Evolutionary conservation across 2,888 invertebrate genomes (phyloP), one percentile per base, ranked within the genome.

Genomic region (Andrena minutula): DNA sequence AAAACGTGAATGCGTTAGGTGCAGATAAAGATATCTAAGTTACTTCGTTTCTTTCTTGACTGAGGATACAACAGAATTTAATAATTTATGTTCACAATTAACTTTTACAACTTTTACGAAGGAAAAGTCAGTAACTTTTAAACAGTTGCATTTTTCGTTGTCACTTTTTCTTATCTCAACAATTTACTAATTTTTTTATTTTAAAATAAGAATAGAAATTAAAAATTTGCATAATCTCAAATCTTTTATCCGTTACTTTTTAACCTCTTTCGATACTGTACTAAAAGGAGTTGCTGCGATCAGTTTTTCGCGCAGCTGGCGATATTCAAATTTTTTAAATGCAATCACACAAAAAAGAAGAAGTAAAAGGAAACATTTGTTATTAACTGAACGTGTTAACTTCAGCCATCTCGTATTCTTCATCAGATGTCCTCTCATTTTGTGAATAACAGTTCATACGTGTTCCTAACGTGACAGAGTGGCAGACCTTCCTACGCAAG

Each of bases 381-480:
- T 47, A 32, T 60, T 61, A 8, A 69, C 2, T 23, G 16, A 16
- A 47, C 23, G 4, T 58, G 75, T 69, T 78, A 69, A 81, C 61
- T 12, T 47, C 47, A 23, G 56, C 32, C 51, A 51, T 61, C 26
- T 47, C 63, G 49, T 28, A 12, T n/a, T 71, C 63, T 28, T 56
- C 71, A 53, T 49, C 35, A 35, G 23, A 53, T 8, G 7, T 53
- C 51, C 47, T 32, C 69, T 69, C 71, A 56, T 72, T 32, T 41
- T 78, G 78, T 75, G 75, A 78, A 68, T 82, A 83, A 83, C 74
- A 79, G 69, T 68, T 35, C 61, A 47, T 47, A n/a, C 30, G 41
- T 66, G 35, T 61, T 23, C 53, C 69, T 58, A 74, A 79, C 49
- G 41, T 2, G n/a, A 23, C n/a, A 28, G 56, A 49, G 32, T 64